These are phyloP conservation scores for Turritopsis dohrnii DNA, from an alignment of 30 jellyfish, hydroid and myxozoan genomes.

Conservation along the genomic window DNA sequence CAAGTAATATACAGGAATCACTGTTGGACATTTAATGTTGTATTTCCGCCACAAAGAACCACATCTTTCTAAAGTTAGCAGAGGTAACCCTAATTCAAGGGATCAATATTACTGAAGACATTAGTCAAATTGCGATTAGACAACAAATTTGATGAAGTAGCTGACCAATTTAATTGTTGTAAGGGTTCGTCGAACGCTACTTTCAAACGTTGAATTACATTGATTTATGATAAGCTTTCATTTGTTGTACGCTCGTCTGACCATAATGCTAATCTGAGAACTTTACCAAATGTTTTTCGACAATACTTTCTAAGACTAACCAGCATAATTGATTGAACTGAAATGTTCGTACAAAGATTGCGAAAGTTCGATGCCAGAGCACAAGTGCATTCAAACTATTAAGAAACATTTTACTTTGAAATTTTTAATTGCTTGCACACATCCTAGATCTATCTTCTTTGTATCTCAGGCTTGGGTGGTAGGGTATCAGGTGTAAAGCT, in stretches of 20 bases:
- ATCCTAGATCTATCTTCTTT: neutral
- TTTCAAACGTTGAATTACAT: neutral
- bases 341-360: constrained; percentile 39
- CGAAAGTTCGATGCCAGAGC: constrained; percentile 36
- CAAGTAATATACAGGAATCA: neutral
- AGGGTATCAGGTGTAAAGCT: neutral
- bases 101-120: neutral
- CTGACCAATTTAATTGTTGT: neutral
- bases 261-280: neutral
- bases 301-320: neutral
- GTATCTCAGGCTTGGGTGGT: neutral
- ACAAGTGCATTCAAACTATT: constrained; percentile 26
- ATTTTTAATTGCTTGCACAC: constrained; percentile 4
- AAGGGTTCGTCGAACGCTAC: neutral
- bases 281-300: neutral
- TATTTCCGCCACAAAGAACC: neutral
- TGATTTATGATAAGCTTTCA: too few relatives aligned
- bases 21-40: neutral
- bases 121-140: neutral
- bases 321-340: constrained; percentile 19
- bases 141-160: neutral
- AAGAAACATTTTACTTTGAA: too few relatives aligned
- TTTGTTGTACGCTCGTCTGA: neutral
- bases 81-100: neutral
- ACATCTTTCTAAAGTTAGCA: neutral